Percentiles rank a stretch among this genome's conserved stretches.
These are phyloP conservation scores for Pangasianodon hypophthalmus DNA, from an alignment of 2,113 vertebrate species.

Conservation along the genomic window DNA sequence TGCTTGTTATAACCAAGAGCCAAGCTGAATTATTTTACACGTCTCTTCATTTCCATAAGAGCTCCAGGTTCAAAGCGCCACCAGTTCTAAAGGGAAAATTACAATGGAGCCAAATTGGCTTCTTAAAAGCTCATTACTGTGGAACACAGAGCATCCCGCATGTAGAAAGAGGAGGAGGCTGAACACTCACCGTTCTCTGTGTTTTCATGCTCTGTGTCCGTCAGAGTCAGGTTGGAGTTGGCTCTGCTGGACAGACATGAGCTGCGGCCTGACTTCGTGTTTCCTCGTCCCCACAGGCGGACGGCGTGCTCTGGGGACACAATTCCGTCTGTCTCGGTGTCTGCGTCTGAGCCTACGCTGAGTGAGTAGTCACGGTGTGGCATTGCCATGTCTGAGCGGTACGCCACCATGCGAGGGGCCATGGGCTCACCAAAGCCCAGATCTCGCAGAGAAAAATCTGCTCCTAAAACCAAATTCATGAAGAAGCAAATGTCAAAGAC, in stretches of 20 bases:
- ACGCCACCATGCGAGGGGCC: conserved; percentile 81
- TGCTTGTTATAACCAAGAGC: conserved; percentile 24
- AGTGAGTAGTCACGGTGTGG: conserved; percentile 89
- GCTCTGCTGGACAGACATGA: conserved; percentile 96
- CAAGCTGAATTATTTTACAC: not conserved
- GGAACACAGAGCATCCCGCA: not conserved
- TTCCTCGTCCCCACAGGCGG: conserved; percentile 89
- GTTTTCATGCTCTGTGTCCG: conserved; percentile 95
- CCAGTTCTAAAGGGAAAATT: conserved; percentile 15
- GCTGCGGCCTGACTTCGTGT: conserved; percentile 90
- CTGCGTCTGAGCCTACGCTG: conserved; percentile 86
- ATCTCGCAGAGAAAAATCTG: conserved; percentile 88
- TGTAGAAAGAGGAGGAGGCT: not conserved
- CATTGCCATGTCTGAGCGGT: conserved; percentile 85
- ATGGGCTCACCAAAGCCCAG: conserved; percentile 86
- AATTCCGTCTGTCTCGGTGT: conserved; percentile 88
- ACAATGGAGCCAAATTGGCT: conserved; percentile 5
- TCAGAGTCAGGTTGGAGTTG: conserved; percentile 97
- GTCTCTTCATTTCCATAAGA: conserved; percentile 27
- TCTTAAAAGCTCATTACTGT: conserved; percentile 38
- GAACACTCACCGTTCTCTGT: conserved; percentile 85
- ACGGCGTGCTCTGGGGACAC: conserved; percentile 89
- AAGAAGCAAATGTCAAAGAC: not conserved
- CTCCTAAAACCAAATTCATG: conserved; percentile 70
- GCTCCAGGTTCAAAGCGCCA: conserved; percentile 26